Evolutionary conservation across 2,113 vertebrate genomes (phyloP).

Genomic region (Protobothrops mucrosquamatus): DNA sequence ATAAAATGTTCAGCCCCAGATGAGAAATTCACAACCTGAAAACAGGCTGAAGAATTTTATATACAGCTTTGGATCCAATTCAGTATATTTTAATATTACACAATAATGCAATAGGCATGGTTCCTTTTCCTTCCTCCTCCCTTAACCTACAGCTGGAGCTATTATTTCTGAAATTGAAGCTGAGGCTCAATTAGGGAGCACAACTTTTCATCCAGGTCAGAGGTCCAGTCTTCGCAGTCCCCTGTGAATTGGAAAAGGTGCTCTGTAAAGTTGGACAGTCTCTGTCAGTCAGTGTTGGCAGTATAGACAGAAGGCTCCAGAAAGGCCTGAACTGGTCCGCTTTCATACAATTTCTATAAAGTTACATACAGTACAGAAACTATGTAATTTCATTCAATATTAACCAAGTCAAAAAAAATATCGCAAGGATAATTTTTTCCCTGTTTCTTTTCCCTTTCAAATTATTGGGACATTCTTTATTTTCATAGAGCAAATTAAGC

Average conservation of each 20-base stretch:
- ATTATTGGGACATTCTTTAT: neutral
- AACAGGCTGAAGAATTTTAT: neutral
- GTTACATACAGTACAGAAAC: neutral
- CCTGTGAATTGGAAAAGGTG: neutral
- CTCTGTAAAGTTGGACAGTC: neutral
- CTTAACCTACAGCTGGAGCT: neutral
- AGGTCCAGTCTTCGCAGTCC: neutral
- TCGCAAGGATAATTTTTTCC: neutral
- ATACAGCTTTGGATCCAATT: neutral
- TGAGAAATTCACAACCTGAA: neutral
- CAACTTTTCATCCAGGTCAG: neutral
- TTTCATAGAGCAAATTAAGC: neutral
- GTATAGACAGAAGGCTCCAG: neutral
- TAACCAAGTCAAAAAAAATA: neutral
- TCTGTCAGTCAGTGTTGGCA: neutral
- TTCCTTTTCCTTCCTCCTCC: neutral
- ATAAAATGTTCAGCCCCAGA: neutral
- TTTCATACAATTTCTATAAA: neutral
- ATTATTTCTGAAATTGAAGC: neutral
- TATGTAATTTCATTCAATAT: neutral
- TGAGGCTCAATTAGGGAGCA: neutral
- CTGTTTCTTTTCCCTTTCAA: neutral
- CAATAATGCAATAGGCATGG: neutral
- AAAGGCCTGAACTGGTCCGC: neutral
- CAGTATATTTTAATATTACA: neutral